A percentile compares a stretch with the other conserved stretches of the same genome.
Evolutionary conservation across 2,797 vertebrate genomes (phyloP).

Genomic region (Nyctalus aviator): DNA sequence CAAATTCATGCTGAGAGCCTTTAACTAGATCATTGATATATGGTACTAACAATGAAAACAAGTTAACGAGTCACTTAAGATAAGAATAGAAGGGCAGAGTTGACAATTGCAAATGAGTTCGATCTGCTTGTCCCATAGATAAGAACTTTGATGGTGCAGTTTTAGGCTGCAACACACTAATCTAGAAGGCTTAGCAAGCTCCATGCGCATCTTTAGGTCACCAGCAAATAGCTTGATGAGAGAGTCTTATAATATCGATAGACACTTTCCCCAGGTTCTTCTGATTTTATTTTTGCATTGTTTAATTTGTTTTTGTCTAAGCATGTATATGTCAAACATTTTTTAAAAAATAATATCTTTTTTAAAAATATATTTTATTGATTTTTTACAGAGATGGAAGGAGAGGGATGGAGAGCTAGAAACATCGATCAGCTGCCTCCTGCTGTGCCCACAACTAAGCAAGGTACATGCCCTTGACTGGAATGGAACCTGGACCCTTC

Average conservation of each 20-base stretch:
- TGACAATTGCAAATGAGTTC: conserved; percentile 58
- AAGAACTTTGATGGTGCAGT: background rate
- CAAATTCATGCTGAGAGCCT: background rate
- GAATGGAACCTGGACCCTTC: no score
- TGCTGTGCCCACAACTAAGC: no score
- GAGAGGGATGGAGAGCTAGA: no score
- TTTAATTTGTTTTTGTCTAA: conserved; percentile 29
- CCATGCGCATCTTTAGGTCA: background rate
- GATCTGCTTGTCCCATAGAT: background rate
- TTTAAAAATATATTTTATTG: no score
- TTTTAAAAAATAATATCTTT: background rate
- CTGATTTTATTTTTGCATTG: background rate
- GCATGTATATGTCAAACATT: background rate
- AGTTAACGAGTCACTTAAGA: conserved; percentile 56
- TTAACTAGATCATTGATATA: conserved; percentile 27
- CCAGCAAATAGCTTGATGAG: background rate
- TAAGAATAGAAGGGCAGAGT: background rate
- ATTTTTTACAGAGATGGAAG: no score
- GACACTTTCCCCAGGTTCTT: background rate
- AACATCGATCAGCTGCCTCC: no score
- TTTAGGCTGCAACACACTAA: background rate
- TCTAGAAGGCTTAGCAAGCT: background rate
- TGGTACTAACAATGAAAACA: background rate
- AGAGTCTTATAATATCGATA: background rate
- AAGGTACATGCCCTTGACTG: no score